Base-by-base conservation (phyloP, 2,113 vertebrate genomes). In the Callospermophilus lateralis region DNA sequence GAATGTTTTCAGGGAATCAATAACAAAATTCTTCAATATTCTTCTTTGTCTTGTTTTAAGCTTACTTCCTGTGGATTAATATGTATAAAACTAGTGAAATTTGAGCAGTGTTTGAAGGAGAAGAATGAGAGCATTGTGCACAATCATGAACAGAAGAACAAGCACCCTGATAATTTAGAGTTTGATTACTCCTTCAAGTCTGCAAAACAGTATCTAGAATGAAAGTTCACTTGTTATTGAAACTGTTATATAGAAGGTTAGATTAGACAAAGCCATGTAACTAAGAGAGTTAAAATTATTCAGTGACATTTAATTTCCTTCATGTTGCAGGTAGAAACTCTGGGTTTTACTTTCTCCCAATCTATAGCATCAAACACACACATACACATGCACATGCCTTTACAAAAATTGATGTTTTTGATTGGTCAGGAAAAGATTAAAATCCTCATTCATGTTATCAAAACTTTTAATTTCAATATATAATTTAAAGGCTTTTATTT, bases 281-380 rank as follows among this genome's bases (percentile, higher is more conserved):
- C 51, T 78, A 63, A 76, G 34, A 92, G 30, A 55, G 19, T 48
- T 87, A 19, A 92, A 93, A 70, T 85, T 51, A 91, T 19, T 10
- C 7, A 26, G 76, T 78, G 34, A 45, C 2, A 30, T 85, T 83
- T 61, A n/a, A 32, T 80, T 94, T 94, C 42, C 53, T 89, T 96
- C 90, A n/a, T 58, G 8, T 34, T 97, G 11, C 65, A 72, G 72
- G 28, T 58, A 89, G n/a, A 90, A 83, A 93, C 15, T 39, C 45
- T 39, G 74, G 37, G 11, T 90, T 94, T 94, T 79, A 80, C 61
- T 65, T 89, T 61, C 30, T 83, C 5, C 51, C 37, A 77, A 17
- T 94, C 90, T 68, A 88, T 90, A 92, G 34, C 24, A 95, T 81
- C 10, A 68, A 32, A 30, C 10, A 83, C 34, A 67, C 32, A 34